A percentile compares a stretch with the other conserved stretches of the same genome.
Conservation (phyloP, 2,797 vertebrate species). For the Sebastolobus altivelis region DNA sequence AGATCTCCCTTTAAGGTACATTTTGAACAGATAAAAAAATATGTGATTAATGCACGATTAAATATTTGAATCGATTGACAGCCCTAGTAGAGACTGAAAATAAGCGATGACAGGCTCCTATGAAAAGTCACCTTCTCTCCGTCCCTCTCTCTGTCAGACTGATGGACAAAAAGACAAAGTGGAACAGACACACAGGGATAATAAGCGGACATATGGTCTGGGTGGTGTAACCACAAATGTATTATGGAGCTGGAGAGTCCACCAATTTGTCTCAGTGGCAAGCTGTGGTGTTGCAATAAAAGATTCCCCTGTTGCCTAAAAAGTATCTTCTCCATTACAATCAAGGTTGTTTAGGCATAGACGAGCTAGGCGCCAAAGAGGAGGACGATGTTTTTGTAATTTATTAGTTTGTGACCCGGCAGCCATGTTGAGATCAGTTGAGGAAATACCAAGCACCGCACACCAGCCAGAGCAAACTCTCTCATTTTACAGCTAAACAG, state of each 20-base stretch:
- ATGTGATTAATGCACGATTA: too few species aligned
- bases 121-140: slow-evolving; percentile 60
- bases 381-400: too few species aligned
- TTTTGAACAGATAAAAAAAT: too few species aligned
- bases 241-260: background rate
- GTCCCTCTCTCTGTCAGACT: slow-evolving; percentile 60
- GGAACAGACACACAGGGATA: slow-evolving; percentile 43
- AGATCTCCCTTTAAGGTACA: too few species aligned
- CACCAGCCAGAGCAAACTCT: too few species aligned
- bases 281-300: background rate
- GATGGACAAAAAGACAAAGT: slow-evolving; percentile 43
- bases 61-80: too few species aligned
- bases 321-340: background rate
- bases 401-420: too few species aligned
- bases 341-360: too few species aligned
- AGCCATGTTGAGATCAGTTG: too few species aligned
- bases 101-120: background rate
- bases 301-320: background rate
- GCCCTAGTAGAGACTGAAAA: background rate
- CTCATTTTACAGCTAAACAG: too few species aligned
- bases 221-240: background rate
- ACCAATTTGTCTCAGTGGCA: background rate
- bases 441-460: too few species aligned
- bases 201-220: slow-evolving; percentile 13
- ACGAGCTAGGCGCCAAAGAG: background rate